Percentiles rank a stretch among this genome's conserved stretches.
phyloP scores from a whole-genome alignment of 2,113 vertebrate genomes.

The Cyanoramphus novaezelandiae region DNA sequence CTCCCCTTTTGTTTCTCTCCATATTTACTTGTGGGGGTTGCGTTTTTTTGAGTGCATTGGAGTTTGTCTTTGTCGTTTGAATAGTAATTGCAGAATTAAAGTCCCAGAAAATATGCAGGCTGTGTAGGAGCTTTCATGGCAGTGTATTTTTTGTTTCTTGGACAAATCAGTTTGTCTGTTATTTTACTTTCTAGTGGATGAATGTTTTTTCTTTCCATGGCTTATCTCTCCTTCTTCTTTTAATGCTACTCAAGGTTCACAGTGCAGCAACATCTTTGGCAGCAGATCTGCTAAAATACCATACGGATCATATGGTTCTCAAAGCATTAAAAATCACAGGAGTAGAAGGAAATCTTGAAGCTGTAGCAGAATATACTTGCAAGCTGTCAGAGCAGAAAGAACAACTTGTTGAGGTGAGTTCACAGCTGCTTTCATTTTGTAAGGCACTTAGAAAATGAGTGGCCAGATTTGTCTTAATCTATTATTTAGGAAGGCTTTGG shows the following conservation, averaged over 20 bases:
- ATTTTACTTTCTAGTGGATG: background rate
- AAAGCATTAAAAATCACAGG: conserved; percentile 89
- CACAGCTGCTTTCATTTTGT: background rate
- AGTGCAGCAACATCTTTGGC: conserved; percentile 85
- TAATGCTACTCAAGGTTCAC: conserved; percentile 82
- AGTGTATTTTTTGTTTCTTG: background rate
- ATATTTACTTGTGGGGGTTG: background rate
- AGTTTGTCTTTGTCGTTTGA: background rate
- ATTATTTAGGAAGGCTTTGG: background rate
- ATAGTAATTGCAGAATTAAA: background rate
- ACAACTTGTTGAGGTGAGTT: conserved; percentile 91
- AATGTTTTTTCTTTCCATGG: background rate
- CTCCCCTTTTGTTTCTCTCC: background rate
- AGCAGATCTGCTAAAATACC: conserved; percentile 87
- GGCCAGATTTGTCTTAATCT: background rate
- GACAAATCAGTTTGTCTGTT: background rate
- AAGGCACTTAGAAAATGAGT: background rate
- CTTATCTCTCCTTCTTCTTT: background rate
- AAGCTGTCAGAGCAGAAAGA: conserved; percentile 95
- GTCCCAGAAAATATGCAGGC: background rate
- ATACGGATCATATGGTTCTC: conserved; percentile 87
- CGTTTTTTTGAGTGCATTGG: background rate
- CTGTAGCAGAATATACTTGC: conserved; percentile 87
- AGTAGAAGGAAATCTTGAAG: conserved; percentile 92
- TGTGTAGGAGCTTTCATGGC: background rate